Conservation (phyloP, 2,797 vertebrate species). For the Sparidentex hasta region DNA sequence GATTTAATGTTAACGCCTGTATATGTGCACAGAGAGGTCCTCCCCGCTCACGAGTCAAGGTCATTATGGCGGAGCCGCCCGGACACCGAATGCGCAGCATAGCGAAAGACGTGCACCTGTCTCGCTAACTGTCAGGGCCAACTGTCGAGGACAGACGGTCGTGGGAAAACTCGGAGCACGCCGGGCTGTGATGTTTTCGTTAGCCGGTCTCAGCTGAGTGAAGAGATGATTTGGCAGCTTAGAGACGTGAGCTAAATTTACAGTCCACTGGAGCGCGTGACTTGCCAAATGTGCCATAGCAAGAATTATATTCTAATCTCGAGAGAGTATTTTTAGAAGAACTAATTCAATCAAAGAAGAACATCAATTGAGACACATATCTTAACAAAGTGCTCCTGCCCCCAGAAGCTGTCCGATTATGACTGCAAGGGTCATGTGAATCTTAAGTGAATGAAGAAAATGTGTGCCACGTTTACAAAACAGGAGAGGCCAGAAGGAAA, state of each 20-base stretch:
- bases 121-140: slow-evolving; percentile 62
- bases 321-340: slow-evolving; percentile 30
- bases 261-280: slow-evolving; percentile 33
- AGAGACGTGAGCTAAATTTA: slow-evolving; percentile 69
- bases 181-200: slow-evolving; percentile 64
- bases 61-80: slow-evolving; percentile 35
- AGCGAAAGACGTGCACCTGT: slow-evolving; percentile 78
- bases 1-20: slow-evolving; percentile 21
- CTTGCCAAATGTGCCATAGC: slow-evolving; percentile 42
- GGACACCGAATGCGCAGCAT: slow-evolving; percentile 55
- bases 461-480: background rate
- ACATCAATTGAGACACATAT: background rate
- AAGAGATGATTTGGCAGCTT: slow-evolving; percentile 71
- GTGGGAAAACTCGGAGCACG: slow-evolving; percentile 75
- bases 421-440: background rate
- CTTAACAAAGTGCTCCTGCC: background rate
- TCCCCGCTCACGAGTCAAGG: slow-evolving; percentile 60
- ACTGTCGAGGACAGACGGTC: slow-evolving; percentile 75
- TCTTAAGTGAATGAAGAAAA: background rate
- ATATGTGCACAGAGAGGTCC: slow-evolving; percentile 32
- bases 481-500: background rate
- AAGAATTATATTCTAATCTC: slow-evolving; percentile 28
- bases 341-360: slow-evolving; percentile 2
- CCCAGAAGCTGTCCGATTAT: background rate
- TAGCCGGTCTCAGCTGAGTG: slow-evolving; percentile 66